Conservation (phyloP, 2,113 vertebrate genomes). For the Pterocles orientalis region DNA sequence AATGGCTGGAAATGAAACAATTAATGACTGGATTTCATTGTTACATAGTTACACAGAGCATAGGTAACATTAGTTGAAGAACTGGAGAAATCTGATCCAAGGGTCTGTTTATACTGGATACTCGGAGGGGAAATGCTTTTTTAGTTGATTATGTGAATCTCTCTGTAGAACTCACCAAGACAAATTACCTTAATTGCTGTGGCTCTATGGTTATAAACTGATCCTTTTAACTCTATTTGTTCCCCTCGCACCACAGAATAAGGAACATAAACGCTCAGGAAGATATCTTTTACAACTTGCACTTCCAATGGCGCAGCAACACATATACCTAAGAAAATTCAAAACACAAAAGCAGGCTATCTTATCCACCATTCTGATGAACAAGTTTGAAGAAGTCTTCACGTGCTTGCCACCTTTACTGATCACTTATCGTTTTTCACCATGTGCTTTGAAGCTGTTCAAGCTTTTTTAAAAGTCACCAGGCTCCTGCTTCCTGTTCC, state of each 20-base stretch:
- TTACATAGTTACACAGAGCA: neutral
- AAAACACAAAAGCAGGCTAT: neutral
- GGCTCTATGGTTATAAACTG: constrained; percentile 84
- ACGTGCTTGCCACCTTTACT: neutral
- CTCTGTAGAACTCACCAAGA: neutral
- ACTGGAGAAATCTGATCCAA: neutral
- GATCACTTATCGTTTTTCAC: neutral
- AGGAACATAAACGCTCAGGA: constrained; percentile 84
- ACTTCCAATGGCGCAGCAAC: constrained; percentile 80
- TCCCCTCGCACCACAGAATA: constrained; percentile 94
- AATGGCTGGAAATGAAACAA: neutral
- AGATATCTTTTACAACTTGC: constrained; percentile 79
- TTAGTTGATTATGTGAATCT: neutral
- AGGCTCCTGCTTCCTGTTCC: neutral
- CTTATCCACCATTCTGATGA: neutral
- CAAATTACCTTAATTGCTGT: constrained; percentile 60
- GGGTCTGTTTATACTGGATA: neutral
- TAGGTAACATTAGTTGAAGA: neutral
- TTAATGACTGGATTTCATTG: neutral
- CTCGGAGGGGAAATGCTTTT: neutral
- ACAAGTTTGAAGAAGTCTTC: neutral
- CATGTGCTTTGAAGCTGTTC: neutral
- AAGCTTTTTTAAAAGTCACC: neutral
- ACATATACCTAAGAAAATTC: constrained; percentile 83
- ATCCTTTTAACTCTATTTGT: constrained; percentile 86